Evolutionary conservation across 1,140 invertebrate species (phyloP).

Genomic region (Aporrectodea caliginosa): DNA sequence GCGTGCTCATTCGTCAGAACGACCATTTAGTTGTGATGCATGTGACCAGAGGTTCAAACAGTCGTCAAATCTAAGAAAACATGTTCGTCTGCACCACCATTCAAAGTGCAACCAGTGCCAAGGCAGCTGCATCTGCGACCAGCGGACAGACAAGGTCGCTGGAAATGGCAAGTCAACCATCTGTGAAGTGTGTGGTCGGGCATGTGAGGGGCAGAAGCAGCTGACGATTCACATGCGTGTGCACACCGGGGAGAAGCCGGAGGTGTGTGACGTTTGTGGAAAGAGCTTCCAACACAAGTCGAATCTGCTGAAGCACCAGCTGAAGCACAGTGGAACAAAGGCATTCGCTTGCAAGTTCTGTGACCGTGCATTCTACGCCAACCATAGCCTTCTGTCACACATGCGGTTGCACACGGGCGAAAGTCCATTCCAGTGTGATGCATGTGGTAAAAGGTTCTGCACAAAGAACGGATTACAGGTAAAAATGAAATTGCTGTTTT

Average conservation of each 20-base stretch:
- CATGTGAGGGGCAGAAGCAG: constrained; percentile 7
- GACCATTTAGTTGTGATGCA: no score
- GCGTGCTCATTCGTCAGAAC: no score
- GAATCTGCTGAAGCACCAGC: constrained; percentile 8
- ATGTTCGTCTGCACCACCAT: no score
- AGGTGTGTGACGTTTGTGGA: constrained; percentile 11
- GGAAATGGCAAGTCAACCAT: neutral
- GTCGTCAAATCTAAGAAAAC: no score
- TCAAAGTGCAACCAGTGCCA: constrained; percentile 5
- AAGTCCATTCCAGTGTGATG: constrained; percentile 12
- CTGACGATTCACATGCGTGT: constrained; percentile 4
- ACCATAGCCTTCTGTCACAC: neutral
- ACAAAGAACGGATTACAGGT: constrained; percentile 21
- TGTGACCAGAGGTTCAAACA: no score
- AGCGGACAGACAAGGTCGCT: constrained; percentile 1
- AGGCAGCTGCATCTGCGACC: neutral
- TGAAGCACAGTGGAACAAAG: constrained; percentile 10
- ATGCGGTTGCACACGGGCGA: constrained; percentile 9
- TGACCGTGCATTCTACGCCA: neutral
- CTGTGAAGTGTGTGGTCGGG: neutral
- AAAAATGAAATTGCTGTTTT: no score
- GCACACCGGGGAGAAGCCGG: constrained; percentile 14
- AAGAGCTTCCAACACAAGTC: constrained; percentile 21
- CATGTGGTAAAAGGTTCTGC: constrained; percentile 14
- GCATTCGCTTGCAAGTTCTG: neutral